Conservation (phyloP, 2,797 vertebrate species). For the Spea hammondii region DNA sequence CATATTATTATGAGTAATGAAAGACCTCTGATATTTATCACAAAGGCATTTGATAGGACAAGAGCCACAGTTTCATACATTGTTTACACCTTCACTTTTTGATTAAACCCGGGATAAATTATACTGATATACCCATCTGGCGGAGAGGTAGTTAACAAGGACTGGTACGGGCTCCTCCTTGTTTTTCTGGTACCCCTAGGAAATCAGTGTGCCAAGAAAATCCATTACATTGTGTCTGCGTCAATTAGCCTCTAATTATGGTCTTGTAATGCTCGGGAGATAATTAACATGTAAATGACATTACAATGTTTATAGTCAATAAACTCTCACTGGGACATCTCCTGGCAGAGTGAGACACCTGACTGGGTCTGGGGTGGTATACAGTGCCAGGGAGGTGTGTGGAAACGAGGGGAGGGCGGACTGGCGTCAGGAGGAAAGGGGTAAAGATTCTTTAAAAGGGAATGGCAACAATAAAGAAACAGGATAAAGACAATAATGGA, state of each 20-base stretch:
- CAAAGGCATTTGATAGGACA: too few species aligned
- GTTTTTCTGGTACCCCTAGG: conserved; percentile 34
- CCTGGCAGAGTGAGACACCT: conserved; percentile 5
- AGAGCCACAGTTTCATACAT: too few species aligned
- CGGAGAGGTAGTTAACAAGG: conserved; percentile 32
- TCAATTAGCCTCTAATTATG: conserved; percentile 53
- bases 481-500: too few species aligned
- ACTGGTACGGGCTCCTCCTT: background rate
- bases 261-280: conserved; percentile 42
- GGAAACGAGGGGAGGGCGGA: background rate
- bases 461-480: too few species aligned
- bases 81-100: too few species aligned
- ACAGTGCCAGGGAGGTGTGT: background rate
- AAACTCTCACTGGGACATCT: conserved; percentile 40
- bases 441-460: too few species aligned
- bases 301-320: conserved; percentile 53
- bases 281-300: conserved; percentile 54
- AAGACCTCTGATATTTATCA: too few species aligned
- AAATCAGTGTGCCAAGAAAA: conserved; percentile 50
- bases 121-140: background rate
- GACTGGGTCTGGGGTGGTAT: background rate
- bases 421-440: background rate
- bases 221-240: conserved; percentile 48
- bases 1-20: too few species aligned
- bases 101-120: too few species aligned